Percentiles rank a stretch among this genome's conserved stretches.
phyloP scores from a whole-genome alignment of 2,888 invertebrate genomes.

The Phorcus lineatus region DNA sequence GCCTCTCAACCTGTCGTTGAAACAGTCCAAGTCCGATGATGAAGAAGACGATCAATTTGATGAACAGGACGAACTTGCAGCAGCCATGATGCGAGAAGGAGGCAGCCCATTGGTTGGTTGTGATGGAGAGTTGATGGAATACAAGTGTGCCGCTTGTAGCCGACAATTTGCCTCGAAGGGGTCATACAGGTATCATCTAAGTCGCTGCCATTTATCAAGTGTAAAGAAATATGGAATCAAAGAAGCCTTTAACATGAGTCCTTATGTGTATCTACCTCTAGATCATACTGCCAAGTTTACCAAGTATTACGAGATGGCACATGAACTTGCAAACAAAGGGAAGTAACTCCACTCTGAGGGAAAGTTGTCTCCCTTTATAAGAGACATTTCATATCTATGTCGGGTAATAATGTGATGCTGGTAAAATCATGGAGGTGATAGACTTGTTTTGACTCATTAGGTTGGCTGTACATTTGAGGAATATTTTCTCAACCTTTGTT shows the following conservation, averaged over 20 bases:
- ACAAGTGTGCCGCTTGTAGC: conserved; percentile 71
- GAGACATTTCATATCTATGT: no score
- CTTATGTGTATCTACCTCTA: conserved; percentile 72
- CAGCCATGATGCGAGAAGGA: conserved; percentile 45
- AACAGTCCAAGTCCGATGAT: conserved; percentile 34
- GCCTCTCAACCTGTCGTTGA: conserved; percentile 63
- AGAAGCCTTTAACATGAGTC: conserved; percentile 72
- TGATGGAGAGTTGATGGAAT: conserved; percentile 60
- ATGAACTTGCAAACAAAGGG: conserved; percentile 93
- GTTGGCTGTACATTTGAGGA: no score
- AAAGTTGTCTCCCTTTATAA: no score
- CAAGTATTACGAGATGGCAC: conserved; percentile 98
- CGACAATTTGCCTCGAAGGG: conserved; percentile 94
- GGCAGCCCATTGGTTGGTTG: conserved; percentile 51
- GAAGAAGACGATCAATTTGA: conserved; percentile 31
- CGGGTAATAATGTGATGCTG: no score
- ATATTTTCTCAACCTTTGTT: no score
- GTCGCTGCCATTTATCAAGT: conserved; percentile 70
- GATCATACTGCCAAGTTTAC: conserved; percentile 87
- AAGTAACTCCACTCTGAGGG: conserved; percentile 40
- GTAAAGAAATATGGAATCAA: conserved; percentile 70
- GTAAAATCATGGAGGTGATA: no score
- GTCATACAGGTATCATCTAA: conserved; percentile 95
- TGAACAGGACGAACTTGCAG: conserved; percentile 40
- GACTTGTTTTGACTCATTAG: no score